phyloP scores from a whole-genome alignment of 2,888 invertebrate genomes.

The Anodontia alba region DNA sequence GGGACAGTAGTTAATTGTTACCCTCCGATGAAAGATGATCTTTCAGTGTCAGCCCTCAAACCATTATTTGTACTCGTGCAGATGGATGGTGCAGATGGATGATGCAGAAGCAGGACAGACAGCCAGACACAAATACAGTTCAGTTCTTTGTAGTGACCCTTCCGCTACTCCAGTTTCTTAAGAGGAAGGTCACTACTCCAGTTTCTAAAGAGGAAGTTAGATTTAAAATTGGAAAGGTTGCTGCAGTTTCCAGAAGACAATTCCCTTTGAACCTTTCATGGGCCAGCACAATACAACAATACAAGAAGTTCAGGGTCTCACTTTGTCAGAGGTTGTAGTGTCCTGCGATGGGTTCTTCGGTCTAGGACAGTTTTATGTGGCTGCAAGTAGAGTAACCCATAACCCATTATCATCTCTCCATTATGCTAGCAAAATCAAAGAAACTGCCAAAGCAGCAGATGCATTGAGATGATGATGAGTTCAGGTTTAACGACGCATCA shows the following conservation, averaged over 20 bases:
- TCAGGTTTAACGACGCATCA: no score
- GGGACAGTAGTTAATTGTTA: not conserved
- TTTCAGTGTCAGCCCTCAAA: not conserved
- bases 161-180: not conserved
- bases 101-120: not conserved
- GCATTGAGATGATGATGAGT: no score
- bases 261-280: not conserved
- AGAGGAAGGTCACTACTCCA: no score
- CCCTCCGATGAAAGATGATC: no score
- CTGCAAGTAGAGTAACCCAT: not conserved
- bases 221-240: not conserved
- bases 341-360: not conserved
- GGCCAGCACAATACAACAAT: not conserved
- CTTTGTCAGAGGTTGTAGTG: not conserved
- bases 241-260: not conserved
- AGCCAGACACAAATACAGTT: not conserved
- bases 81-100: not conserved
- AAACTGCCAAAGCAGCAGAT: not conserved
- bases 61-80: not conserved
- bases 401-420: not conserved
- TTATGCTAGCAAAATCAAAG: not conserved
- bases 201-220: not conserved
- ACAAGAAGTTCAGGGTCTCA: not conserved
- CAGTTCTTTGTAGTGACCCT: not conserved
- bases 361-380: not conserved